A percentile compares a stretch with the other conserved stretches of the same genome.
phyloP scores from a whole-genome alignment of 2,797 vertebrate species.

The Sebastes trivittatus region DNA sequence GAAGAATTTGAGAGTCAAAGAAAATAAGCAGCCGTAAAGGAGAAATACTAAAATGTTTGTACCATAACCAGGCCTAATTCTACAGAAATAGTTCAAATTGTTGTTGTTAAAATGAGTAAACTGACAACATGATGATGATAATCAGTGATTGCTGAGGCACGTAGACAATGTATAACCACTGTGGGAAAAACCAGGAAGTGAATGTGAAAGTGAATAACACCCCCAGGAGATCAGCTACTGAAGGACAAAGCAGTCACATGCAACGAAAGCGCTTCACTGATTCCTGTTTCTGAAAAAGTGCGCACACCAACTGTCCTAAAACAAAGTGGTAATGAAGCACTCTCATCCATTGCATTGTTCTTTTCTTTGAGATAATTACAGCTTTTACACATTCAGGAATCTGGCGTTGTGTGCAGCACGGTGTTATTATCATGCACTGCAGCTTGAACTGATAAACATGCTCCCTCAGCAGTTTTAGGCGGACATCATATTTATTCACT shows the following conservation, averaged over 20 bases:
- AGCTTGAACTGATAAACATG: slow-evolving; percentile 59
- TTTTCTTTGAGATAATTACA: slow-evolving; percentile 72
- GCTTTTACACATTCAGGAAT: slow-evolving; percentile 71
- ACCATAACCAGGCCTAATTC: neutral
- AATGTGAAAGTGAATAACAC: slow-evolving; percentile 69
- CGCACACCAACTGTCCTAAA: slow-evolving; percentile 34
- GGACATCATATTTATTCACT: slow-evolving; percentile 57
- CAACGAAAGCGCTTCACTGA: slow-evolving; percentile 15
- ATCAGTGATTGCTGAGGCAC: neutral
- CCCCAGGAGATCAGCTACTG: slow-evolving; percentile 22
- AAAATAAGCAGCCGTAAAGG: neutral
- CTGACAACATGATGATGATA: neutral
- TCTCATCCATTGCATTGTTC: slow-evolving; percentile 64
- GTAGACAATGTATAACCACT: slow-evolving; percentile 4
- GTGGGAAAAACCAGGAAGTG: slow-evolving; percentile 37
- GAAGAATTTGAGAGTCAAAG: neutral
- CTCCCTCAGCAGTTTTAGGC: slow-evolving; percentile 67
- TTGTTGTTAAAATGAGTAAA: neutral
- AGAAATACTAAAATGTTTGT: neutral
- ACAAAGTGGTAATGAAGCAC: slow-evolving; percentile 62
- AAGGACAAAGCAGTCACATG: slow-evolving; percentile 59
- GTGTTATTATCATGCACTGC: slow-evolving; percentile 63
- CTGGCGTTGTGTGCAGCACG: slow-evolving; percentile 41
- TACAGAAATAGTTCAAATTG: neutral
- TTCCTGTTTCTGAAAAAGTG: slow-evolving; percentile 4